phyloP scores from a whole-genome alignment of 2,888 invertebrate genomes.

The Nomada ferruginata region DNA sequence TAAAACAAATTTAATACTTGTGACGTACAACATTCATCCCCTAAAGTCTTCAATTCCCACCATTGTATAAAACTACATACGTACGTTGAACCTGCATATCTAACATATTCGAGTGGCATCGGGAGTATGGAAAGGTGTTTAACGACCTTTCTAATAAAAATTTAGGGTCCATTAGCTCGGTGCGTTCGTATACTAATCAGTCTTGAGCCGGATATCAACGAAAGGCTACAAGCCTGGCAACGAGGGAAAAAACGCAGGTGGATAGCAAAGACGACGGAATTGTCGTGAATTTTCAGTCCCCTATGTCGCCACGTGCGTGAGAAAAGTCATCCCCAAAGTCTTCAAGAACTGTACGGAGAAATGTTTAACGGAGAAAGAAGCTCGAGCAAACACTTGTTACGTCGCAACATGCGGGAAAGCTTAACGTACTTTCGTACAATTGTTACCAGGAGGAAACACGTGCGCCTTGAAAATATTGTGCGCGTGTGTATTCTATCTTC shows the following conservation, averaged over 20 bases:
- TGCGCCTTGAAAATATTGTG: not conserved
- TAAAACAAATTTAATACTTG: no score
- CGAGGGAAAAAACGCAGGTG: slow-evolving; percentile 31
- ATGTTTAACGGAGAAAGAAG: not conserved
- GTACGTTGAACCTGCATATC: no score
- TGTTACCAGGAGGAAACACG: slow-evolving; percentile 9
- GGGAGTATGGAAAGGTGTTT: not conserved
- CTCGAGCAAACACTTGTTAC: slow-evolving; percentile 21
- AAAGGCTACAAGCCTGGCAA: not conserved
- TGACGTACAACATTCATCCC: no score
- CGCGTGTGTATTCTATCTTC: not conserved
- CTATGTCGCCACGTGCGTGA: slow-evolving; percentile 43
- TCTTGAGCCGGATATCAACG: slow-evolving; percentile 17
- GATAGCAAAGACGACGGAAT: slow-evolving; percentile 7
- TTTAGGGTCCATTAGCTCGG: not conserved
- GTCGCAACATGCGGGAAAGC: slow-evolving; percentile 29
- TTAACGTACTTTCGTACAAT: slow-evolving; percentile 22
- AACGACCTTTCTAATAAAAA: not conserved
- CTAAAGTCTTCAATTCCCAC: no score
- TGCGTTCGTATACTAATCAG: not conserved
- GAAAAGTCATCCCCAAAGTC: slow-evolving; percentile 27
- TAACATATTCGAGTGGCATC: no score
- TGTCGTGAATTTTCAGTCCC: slow-evolving; percentile 4
- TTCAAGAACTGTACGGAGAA: no score
- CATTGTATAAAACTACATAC: no score